phyloP scores from a whole-genome alignment of 2,888 invertebrate genomes.

The Acleris holmiana region DNA sequence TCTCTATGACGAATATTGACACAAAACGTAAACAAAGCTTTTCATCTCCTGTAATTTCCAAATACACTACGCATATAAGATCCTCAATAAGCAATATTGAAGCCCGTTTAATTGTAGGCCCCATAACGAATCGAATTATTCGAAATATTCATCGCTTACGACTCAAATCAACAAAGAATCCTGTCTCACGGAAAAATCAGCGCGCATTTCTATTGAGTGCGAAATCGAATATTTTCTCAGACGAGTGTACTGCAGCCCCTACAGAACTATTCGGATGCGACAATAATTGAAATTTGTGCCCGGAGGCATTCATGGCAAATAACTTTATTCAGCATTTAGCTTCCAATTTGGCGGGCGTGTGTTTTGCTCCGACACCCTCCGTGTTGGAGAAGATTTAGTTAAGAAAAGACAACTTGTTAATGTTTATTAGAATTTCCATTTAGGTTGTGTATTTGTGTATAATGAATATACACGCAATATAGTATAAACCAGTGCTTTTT shows the following conservation, averaged over 20 bases:
- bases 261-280: conserved; percentile 82
- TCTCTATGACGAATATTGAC: too few species aligned
- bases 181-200: background rate
- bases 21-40: too few species aligned
- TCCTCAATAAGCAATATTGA: too few species aligned
- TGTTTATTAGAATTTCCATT: background rate
- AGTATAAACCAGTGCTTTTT: background rate
- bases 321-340: conserved; percentile 83
- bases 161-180: too few species aligned
- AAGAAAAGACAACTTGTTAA: conserved; percentile 7
- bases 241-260: conserved; percentile 63
- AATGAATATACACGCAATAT: background rate
- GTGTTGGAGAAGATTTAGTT: conserved; percentile 16
- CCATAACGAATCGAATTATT: too few species aligned
- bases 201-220: background rate
- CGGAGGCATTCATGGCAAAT: conserved; percentile 84
- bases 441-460: background rate
- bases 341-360: conserved; percentile 72
- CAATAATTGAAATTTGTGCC: conserved; percentile 85
- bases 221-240: background rate
- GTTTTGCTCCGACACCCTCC: conserved; percentile 51
- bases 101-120: too few species aligned
- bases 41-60: too few species aligned
- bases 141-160: too few species aligned
- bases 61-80: too few species aligned